These are phyloP conservation scores for Thereva nobilitata DNA, from an alignment of 2,888 invertebrate genomes.

Conservation along the genomic window DNA sequence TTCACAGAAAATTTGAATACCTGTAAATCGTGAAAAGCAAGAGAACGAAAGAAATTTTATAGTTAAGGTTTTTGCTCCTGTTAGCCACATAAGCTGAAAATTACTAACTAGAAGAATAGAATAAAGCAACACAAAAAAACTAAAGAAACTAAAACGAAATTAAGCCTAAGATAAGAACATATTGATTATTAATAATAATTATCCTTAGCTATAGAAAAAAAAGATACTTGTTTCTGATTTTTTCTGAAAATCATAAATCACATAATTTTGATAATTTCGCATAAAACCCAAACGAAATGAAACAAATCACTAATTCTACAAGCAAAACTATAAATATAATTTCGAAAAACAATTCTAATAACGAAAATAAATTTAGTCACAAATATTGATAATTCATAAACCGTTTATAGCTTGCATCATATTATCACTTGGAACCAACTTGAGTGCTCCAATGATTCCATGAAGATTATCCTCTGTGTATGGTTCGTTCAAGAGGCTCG, in stretches of 20 bases:
- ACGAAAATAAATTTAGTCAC: not conserved
- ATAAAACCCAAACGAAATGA: too few species aligned
- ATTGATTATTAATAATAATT: not conserved
- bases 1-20: too few species aligned
- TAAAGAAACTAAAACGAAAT: not conserved
- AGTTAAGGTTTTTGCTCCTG: too few species aligned
- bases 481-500: slow-evolving; percentile 52
- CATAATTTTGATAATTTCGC: too few species aligned
- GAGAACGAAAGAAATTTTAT: too few species aligned
- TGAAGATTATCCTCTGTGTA: slow-evolving; percentile 56
- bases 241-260: too few species aligned
- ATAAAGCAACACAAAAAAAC: slow-evolving; percentile 30
- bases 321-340: not conserved
- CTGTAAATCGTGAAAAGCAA: too few species aligned
- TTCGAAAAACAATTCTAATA: not conserved
- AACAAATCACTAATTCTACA: not conserved
- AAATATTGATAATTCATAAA: slow-evolving; percentile 45
- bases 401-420: slow-evolving; percentile 58
- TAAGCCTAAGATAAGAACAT: not conserved
- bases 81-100: slow-evolving; percentile 1
- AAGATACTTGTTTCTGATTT: not conserved
- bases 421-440: slow-evolving; percentile 56
- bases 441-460: slow-evolving; percentile 54
- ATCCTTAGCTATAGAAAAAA: slow-evolving; percentile 15
- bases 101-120: slow-evolving; percentile 29